Evolutionary conservation across 2,113 vertebrate genomes (phyloP), one percentile per base, ranked within the genome.

Genomic region (Montifringilla adamsi): DNA sequence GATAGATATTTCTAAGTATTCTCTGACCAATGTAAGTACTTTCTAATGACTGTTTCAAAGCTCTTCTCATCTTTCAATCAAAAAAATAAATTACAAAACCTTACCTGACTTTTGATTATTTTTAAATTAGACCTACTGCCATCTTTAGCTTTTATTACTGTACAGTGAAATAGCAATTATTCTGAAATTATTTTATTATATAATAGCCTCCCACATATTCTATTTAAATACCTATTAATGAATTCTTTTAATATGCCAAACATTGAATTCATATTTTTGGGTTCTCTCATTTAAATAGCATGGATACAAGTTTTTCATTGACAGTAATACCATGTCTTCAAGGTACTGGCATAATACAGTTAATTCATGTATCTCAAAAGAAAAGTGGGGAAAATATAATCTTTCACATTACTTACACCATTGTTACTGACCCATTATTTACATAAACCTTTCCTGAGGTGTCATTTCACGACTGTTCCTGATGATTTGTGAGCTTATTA

Each of bases 221-320:
- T 91, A 96, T 93, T 96, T 95, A 94, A 96, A 75, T 37, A 64
- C 41, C n/a, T 89, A 95, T 94, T 97, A 97, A 97, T 88, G 68
- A 95, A 92, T 93, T 79, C 26, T 76, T 96, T 96, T 87, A 93
- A 95, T 87, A 31, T 93, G 81, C 88, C 74, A 96, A 94, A 90
- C 79, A 74, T 10, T 92, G 74, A 96, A 92, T 33, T 89, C 31
- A 27, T 81, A 39, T 84, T 60, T 94, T 84, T 86, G 73, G 44
- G 66, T 93, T 90, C 66, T 81, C 90, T 83, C 47, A 93, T 62
- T 93, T 95, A 94, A 93, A 91, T 64, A 94, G 78, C 63, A 91
- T 4, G 87, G 70, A 90, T 87, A 70, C n/a, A 94, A 58, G 44
- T 89, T 97, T 94, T 96, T 93, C 77, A 93, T 93, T 93, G 80